Evolutionary conservation across 2,888 invertebrate genomes (phyloP).

Genomic region (Himalopsyche kuldschensis): DNA sequence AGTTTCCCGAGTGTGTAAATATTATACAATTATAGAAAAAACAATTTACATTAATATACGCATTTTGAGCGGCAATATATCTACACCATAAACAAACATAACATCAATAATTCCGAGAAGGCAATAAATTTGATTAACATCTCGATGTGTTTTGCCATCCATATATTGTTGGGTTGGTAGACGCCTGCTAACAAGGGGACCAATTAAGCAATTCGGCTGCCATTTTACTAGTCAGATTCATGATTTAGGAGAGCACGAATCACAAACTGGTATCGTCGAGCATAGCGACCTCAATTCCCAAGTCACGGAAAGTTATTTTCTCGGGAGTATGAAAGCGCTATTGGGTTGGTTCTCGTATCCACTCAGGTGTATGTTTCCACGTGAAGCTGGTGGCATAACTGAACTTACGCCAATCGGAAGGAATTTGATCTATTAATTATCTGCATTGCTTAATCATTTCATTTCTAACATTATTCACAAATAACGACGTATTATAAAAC

Average conservation of each 20-base stretch:
- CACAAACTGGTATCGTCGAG: background rate
- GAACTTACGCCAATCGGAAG: background rate
- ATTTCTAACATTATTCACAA: too few species aligned
- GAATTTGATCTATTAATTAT: background rate
- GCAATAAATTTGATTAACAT: background rate
- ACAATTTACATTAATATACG: background rate
- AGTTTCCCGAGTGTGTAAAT: background rate
- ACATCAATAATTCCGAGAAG: background rate
- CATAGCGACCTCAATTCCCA: background rate
- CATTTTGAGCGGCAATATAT: background rate
- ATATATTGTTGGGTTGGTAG: background rate
- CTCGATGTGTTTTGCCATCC: background rate
- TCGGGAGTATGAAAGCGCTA: background rate
- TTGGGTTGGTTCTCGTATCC: background rate
- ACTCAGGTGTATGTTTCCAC: background rate
- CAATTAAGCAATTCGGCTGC: constrained; percentile 20
- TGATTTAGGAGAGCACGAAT: constrained; percentile 9
- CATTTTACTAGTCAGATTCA: background rate
- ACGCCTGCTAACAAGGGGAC: constrained; percentile 1
- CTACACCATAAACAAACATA: background rate
- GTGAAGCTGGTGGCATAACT: background rate
- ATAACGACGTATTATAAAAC: too few species aligned
- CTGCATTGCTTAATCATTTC: too few species aligned
- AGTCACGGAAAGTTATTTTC: constrained; percentile 6
- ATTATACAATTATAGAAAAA: background rate